Base-by-base conservation (phyloP, 2,797 vertebrate genomes). In the Galaxias olidus region DNA sequence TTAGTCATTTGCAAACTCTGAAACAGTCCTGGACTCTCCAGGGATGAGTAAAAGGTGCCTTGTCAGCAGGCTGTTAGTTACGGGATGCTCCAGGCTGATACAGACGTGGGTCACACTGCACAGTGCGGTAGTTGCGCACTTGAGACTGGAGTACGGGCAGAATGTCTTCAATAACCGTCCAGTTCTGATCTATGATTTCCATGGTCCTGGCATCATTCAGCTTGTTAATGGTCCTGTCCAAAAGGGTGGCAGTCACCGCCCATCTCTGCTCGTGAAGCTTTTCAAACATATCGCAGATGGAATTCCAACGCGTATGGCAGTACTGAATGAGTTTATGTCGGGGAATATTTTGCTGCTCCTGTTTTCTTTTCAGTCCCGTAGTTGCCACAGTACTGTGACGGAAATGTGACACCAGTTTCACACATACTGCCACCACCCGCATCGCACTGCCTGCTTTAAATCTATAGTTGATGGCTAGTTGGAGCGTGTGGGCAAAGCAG, bases 141-240 rank as follows among this genome's bases (percentile, higher is more conserved):
- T n/a, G n/a, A n/a, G n/a, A n/a, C n/a, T n/a, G n/a, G n/a, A n/a
- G n/a, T n/a, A n/a, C n/a, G n/a, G n/a, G n/a, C n/a, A n/a, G n/a
- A n/a, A 61, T 1, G 19, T 61, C 59, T 47, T 61, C 19, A 7
- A 61, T 61, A 14, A 48, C 30, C 9, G 11, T 4, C 59, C 59
- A 61, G 46, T 18, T 61, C 15, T 61, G 44, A 61, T 61, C 59
- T 12, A 19, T 47, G 8, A n/a, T n/a, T n/a, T n/a, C n/a, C n/a
- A n/a, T n/a, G 19, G 59, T 61, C 9, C 59, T 3, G 2, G 43
- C 59, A 47, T 61, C 44, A 10, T 7, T 9, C 59, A 61, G 45
- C n/a, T 47, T 47, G 14, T 44, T 61, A 12, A 49, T 19, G 5
- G 7, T 47, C 13, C 59, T 61, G 44, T 61, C 59, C 4, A 45